These are phyloP conservation scores for Heliconius erato DNA, from an alignment of 2,888 invertebrate genomes.

Conservation along the genomic window DNA sequence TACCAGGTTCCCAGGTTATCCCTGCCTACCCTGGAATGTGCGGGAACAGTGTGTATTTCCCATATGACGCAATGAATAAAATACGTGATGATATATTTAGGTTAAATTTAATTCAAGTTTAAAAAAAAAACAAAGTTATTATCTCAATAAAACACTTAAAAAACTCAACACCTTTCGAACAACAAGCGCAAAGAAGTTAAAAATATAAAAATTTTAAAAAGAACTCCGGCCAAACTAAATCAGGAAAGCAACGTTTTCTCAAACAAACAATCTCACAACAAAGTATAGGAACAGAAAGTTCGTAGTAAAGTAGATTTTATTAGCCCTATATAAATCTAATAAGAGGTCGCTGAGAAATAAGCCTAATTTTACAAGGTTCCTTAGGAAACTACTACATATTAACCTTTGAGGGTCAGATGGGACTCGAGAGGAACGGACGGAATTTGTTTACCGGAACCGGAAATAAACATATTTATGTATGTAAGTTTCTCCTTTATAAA, in stretches of 20 bases:
- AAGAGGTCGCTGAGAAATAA: conserved; percentile 55
- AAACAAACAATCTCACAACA: conserved; percentile 41
- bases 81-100: too few species aligned
- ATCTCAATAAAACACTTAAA: neutral
- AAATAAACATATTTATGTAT: neutral
- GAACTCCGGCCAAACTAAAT: conserved; percentile 41
- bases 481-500: neutral
- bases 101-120: too few species aligned
- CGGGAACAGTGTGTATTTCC: neutral
- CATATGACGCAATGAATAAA: neutral
- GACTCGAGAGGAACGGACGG: conserved; percentile 21
- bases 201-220: conserved; percentile 34
- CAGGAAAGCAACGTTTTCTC: conserved; percentile 40
- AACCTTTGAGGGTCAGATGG: conserved; percentile 43
- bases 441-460: conserved; percentile 33
- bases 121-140: neutral
- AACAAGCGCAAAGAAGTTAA: conserved; percentile 31
- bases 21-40: too few species aligned
- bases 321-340: conserved; percentile 45
- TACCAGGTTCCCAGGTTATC: too few species aligned
- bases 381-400: conserved; percentile 50
- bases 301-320: conserved; percentile 53
- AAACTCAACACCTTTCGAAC: neutral
- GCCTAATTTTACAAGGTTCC: conserved; percentile 47
- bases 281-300: conserved; percentile 23